Conservation (phyloP, 2,797 vertebrate species). For the Mus caroli region DNA sequence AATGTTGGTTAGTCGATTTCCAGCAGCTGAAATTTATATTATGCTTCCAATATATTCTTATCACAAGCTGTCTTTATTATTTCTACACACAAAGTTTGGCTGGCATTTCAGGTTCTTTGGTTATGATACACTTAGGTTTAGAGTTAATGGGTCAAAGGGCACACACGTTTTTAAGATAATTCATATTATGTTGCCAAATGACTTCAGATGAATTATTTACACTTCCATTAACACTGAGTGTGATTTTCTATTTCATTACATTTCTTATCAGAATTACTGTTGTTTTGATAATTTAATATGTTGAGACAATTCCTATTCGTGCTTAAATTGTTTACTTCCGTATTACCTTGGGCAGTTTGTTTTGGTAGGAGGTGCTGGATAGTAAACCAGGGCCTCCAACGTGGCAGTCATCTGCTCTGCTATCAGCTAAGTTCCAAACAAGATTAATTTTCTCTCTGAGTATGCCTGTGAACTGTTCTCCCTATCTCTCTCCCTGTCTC, state of each 20-base stretch:
- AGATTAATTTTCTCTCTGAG: not conserved
- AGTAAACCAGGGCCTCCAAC: not conserved
- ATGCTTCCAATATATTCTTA: not conserved
- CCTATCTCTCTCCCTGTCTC: too few species aligned
- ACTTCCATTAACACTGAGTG: not conserved
- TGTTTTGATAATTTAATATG: conserved; percentile 52
- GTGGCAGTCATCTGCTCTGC: not conserved
- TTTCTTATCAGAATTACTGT: conserved; percentile 21
- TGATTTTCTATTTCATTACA: conserved; percentile 19
- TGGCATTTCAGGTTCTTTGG: conserved; percentile 19
- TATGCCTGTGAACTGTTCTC: not conserved
- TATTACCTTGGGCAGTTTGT: not conserved
- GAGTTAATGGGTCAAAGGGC: conserved; percentile 41
- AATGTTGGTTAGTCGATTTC: not conserved
- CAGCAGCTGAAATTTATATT: conserved; percentile 25
- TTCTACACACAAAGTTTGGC: not conserved
- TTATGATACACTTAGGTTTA: conserved; percentile 30
- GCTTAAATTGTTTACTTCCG: conserved; percentile 27
- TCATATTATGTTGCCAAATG: not conserved
- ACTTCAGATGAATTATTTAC: not conserved
- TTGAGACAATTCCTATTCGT: not conserved
- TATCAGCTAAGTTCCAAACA: not conserved
- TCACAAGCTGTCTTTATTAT: conserved; percentile 4
- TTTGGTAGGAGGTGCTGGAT: not conserved
- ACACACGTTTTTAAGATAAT: not conserved